Evolutionary conservation across 2,113 vertebrate species (phyloP), one percentile per base, ranked within the genome.

Genomic region (Zosterops japonicus): DNA sequence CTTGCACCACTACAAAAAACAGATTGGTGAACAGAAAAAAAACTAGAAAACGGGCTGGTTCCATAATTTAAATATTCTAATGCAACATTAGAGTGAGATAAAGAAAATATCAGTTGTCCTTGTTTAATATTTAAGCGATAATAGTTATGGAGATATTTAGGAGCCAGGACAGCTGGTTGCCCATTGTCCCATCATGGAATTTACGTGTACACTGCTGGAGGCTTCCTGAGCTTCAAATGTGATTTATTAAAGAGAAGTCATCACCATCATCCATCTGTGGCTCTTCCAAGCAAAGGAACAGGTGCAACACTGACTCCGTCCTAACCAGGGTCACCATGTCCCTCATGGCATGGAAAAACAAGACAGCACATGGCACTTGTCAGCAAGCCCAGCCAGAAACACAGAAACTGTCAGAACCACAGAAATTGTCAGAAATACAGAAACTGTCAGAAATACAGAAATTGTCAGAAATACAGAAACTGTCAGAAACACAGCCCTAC

Each of bases 341-440:
- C 22, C n/a, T 23, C 46, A 10, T 16, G 56, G 19, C 71, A 68
- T 28, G 60, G 28, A 29, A 63, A 61, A 83, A 3, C 28, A 89
- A 29, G 75, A 11, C 17, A 53, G 7, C 13, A 19, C 0, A 0
- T 12, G 44, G 12, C n/a, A 21, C 41, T 35, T 53, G 16, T 39
- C 52, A 67, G 44, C 33, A 88, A 79, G 65, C 33, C 18, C 50
- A 61, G 27, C 4, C 42, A 47, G 69, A 55, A 55, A 33, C 27
- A 12, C 25, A 52, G 72, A 20, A 25, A 39, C 4, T 55, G 49
- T 28, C n/a, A 69, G 18, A 69, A 67, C 12, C 8, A 14, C 33
- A 49, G 72, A 24, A 24, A 47, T 6, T 53, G 39, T 39, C n/a
- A 78, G 35, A 60, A 55, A 20, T 5, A 35, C n/a, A 57, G n/a